A percentile compares a stretch with the other conserved stretches of the same genome.
Conservation (phyloP, 1,140 invertebrate species). For the Heliconius congener region DNA sequence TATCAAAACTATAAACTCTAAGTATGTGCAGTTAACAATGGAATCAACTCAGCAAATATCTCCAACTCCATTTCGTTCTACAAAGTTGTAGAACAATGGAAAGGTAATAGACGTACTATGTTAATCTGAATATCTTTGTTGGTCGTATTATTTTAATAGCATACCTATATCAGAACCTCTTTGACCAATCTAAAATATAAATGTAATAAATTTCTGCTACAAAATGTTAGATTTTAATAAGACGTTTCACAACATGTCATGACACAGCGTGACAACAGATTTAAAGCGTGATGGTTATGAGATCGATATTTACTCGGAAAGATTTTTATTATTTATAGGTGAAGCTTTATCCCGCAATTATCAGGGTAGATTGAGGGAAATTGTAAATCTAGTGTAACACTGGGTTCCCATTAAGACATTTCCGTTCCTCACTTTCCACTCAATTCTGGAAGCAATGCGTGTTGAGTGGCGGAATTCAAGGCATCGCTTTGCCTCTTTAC, state of each 20-base stretch:
- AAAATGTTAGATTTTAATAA: too few species aligned
- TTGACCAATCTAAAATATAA: not conserved
- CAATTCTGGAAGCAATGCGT: too few species aligned
- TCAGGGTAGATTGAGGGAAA: too few species aligned
- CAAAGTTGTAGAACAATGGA: constrained; percentile 20
- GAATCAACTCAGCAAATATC: constrained; percentile 15
- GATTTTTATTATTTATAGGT: too few species aligned
- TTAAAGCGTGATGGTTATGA: too few species aligned
- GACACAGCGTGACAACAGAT: not conserved
- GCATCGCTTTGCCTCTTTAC: too few species aligned
- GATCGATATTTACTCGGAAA: too few species aligned
- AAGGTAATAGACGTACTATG: not conserved
- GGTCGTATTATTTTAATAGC: not conserved
- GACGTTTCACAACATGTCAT: not conserved
- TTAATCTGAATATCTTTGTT: constrained; percentile 9
- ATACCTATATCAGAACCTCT: not conserved
- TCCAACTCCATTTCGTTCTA: not conserved
- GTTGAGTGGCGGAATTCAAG: too few species aligned
- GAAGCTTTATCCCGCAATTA: too few species aligned
- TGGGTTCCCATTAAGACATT: too few species aligned
- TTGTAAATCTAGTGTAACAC: too few species aligned
- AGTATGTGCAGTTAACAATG: not conserved
- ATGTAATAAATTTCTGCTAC: not conserved
- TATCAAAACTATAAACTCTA: not conserved
- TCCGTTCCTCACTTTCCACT: too few species aligned